Evolutionary conservation across 2,113 vertebrate genomes (phyloP), one percentile per base, ranked within the genome.

Genomic region (Pontoporia blainvillei): DNA sequence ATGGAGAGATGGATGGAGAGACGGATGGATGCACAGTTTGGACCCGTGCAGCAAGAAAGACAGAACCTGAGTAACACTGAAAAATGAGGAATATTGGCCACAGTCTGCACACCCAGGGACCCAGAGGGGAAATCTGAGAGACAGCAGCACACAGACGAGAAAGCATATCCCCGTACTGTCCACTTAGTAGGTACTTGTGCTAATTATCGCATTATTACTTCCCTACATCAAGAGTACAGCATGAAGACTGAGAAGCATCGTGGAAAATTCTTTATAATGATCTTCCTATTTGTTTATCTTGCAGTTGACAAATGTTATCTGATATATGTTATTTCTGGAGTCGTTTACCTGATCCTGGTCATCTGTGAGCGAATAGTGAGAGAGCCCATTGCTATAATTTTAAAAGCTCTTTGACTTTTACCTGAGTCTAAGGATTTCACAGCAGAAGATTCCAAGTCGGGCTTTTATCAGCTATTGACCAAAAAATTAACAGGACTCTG

Each of bases 341-440:
- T 84, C 66, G 17, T 88, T 90, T 67, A 52, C 14, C 49, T 39
- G 15, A 66, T 76, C 46, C 36, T 67, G 34, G 20, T 67, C 75
- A 15, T 94, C 44, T 91, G 27, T 59, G 25, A 78, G 29, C 62
- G 52, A 82, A 39, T 9, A 52, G 36, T 34, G 18, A 23, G 5
- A 75, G n/a, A 94, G 3, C 27, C 29, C 36, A 61, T 36, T 39
- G 23, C 59, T 71, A 12, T 82, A 20, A 87, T 72, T 92, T 82
- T 11, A 41, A 93, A 94, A 57, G 66, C 31, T 69, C 86, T 59
- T 61, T 82, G 41, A 27, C 41, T 62, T 91, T 78, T 67, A 25
- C 86, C 25, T 57, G 61, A 95, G 44, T 92, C 41, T 96, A 82
- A 94, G 41, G 52, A 94, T 66, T 84, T 95, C 67, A 96, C 64